Evolutionary conservation across 2,888 invertebrate species (phyloP), one percentile per base, ranked within the genome.

Genomic region (Glyphotaelius pellucidus): DNA sequence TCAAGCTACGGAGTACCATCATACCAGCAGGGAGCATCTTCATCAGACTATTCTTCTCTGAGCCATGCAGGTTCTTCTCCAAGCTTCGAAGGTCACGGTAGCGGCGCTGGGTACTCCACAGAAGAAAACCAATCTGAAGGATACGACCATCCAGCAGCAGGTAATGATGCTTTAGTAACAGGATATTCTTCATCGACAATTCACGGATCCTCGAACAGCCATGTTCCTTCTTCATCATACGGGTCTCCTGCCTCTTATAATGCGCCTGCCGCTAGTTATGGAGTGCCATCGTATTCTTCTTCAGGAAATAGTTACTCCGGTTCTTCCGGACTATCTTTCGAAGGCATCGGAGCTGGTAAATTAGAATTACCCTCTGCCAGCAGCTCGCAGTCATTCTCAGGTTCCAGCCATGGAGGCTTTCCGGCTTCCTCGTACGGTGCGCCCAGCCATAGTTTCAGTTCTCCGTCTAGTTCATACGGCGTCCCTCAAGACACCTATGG

Each of bases 381-480:
- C 42, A 42, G 90, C 31, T 80, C 89, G n/a, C 90, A 91, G 19
- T 95, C 95, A 92, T 95, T 95, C 30, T 94, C 95, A 4, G 94
- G 94, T 30, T 52, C 86, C 92, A 95, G 95, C n/a, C 95, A 95
- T 91, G 94, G 94, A 32, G 94, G 94, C 15, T 95, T 95, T 38
- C 95, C 95, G 79, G 95, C 95, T 91, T 95, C 95, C 80, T 95
- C 95, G 1, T 96, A 94, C 94, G 95, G 94, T 93, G 94, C 95
- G 0, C 95, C 95, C 0, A 92, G 94, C 85, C 94, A 95, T 9
- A 94, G 95, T 85, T 95, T 95, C 89, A 94, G 95, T 90, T 94
- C 95, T 9, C 91, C 92, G 7, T 88, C 90, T 14, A 87, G 79
- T 47, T 88, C 87, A 42, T 92, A 91, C 67, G 95, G 95, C 19